Evolutionary conservation across 2,797 vertebrate species (phyloP).

Genomic region (Cyclura pinguis): DNA sequence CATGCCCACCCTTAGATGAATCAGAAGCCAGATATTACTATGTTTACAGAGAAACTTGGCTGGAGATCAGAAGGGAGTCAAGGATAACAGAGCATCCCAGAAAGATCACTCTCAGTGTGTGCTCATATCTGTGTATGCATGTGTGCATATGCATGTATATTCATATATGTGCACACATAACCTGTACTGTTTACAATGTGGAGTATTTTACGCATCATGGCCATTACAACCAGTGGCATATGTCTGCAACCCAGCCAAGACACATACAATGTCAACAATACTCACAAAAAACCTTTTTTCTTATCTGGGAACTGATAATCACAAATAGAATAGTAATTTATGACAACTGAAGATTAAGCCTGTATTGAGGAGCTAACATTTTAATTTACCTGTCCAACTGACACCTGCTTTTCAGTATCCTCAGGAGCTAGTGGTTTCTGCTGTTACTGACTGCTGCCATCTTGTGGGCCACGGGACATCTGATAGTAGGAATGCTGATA

Average conservation of each 20-base stretch:
- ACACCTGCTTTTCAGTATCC: background rate
- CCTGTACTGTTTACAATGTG: background rate
- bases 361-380: background rate
- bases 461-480: conserved; percentile 13
- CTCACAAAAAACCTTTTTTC: background rate
- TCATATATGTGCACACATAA: no score
- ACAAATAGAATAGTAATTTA: background rate
- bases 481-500: background rate
- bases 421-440: background rate
- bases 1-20: background rate
- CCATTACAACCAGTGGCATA: background rate
- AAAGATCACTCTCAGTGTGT: background rate
- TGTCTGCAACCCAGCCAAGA: background rate
- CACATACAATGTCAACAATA: background rate
- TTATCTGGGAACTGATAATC: background rate
- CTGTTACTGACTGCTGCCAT: conserved; percentile 26
- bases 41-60: background rate
- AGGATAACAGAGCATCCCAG: no score
- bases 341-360: background rate
- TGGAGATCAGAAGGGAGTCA: background rate
- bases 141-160: no score
- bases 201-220: background rate
- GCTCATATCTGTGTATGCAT: background rate
- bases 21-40: background rate
- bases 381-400: background rate